Conservation (phyloP, 35 echinoderm and acorn worm species). For the Chiridota heheva region DNA sequence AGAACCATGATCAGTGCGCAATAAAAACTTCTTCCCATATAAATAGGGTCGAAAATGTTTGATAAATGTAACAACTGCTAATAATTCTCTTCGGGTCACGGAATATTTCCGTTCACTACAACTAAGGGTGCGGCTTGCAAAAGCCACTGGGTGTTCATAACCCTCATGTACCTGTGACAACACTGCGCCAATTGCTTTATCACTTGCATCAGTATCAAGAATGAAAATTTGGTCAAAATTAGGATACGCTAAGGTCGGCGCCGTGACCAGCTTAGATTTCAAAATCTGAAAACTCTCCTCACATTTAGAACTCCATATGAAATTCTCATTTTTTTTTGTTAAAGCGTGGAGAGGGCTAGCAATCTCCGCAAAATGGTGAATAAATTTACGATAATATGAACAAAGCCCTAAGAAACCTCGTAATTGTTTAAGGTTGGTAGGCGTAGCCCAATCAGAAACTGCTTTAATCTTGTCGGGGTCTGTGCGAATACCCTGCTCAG, state of each 20-base stretch:
- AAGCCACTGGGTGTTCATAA: conserved; percentile 36
- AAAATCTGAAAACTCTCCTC: conserved; percentile 25
- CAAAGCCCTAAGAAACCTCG: conserved; percentile 33
- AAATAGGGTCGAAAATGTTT: conserved; percentile 58
- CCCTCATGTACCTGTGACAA: conserved; percentile 52
- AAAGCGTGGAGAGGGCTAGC: conserved; percentile 52
- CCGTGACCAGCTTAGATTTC: conserved; percentile 6
- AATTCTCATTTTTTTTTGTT: conserved; percentile 27
- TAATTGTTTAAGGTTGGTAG: background rate
- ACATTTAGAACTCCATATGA: conserved; percentile 29
- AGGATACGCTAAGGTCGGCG: conserved; percentile 52
- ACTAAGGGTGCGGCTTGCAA: conserved; percentile 28
- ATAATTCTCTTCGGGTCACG: conserved; percentile 40
- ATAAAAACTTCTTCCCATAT: conserved; percentile 25
- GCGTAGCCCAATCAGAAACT: conserved; percentile 5
- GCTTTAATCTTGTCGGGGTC: conserved; percentile 44
- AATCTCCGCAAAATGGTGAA: conserved; percentile 41
- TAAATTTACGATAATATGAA: conserved; percentile 56
- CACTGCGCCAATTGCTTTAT: conserved; percentile 29
- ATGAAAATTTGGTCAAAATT: conserved; percentile 9
- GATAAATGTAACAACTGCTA: conserved; percentile 53
- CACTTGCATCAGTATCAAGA: conserved; percentile 63
- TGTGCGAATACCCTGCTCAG: conserved; percentile 17
- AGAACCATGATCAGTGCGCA: conserved; percentile 57
- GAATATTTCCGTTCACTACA: conserved; percentile 35